Conservation (phyloP, 2,113 vertebrate species). For the Manacus vitellinus region DNA sequence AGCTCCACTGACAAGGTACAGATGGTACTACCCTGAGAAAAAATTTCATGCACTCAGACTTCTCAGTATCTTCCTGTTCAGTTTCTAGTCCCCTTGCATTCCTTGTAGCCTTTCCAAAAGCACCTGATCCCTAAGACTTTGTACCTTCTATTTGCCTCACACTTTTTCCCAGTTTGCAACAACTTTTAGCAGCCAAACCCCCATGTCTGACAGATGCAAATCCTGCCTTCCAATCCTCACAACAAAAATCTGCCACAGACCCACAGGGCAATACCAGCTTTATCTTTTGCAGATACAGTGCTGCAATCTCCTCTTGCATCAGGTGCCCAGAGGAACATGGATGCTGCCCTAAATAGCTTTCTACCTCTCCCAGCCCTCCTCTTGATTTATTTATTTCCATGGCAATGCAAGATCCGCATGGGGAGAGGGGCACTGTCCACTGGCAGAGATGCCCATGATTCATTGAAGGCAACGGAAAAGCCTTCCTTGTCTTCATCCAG, state of each 20-base stretch:
- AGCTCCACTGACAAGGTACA: background rate
- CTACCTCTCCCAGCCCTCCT: background rate
- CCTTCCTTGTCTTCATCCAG: background rate
- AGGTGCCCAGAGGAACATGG: background rate
- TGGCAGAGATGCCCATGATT: accelerated
- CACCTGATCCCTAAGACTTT: background rate
- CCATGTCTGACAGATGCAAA: background rate
- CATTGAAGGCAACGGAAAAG: background rate
- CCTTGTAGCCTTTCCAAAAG: background rate
- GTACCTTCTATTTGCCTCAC: background rate
- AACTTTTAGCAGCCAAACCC: background rate
- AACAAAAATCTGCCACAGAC: background rate
- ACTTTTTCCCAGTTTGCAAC: background rate
- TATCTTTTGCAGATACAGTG: background rate
- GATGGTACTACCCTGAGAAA: background rate
- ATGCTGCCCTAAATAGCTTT: background rate
- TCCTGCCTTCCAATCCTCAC: background rate
- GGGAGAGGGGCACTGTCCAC: background rate
- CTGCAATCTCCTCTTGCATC: accelerated
- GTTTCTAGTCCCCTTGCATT: background rate
- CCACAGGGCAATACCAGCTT: background rate
- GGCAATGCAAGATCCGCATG: background rate
- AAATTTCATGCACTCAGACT: background rate
- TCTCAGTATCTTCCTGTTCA: background rate
- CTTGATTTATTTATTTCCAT: background rate